Evolutionary conservation across 1,140 invertebrate species (phyloP).

Genomic region (Palaemon carinicauda): DNA sequence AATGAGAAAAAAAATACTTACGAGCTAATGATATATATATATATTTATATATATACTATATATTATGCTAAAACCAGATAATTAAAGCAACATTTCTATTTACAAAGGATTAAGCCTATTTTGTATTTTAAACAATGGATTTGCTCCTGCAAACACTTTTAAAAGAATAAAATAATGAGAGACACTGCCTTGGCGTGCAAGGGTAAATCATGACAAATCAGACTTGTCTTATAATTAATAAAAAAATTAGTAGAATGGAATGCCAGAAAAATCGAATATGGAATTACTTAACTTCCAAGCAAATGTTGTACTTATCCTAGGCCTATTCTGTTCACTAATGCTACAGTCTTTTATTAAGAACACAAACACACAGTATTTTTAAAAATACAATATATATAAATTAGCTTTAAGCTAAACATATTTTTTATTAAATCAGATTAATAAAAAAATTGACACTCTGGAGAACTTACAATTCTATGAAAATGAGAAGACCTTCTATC

Average conservation of each 20-base stretch:
- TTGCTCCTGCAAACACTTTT: background rate
- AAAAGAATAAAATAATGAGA: slow-evolving; percentile 11
- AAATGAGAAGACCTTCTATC: no score
- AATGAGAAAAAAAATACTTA: background rate
- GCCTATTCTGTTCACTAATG: slow-evolving; percentile 36
- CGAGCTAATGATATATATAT: slow-evolving; percentile 16
- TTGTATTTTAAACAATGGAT: slow-evolving; percentile 40
- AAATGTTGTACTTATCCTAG: slow-evolving; percentile 32
- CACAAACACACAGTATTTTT: slow-evolving; percentile 28
- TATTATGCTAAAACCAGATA: slow-evolving; percentile 56
- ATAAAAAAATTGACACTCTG: slow-evolving; percentile 19
- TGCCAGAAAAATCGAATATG: slow-evolving; percentile 18
- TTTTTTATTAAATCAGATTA: slow-evolving; percentile 29
- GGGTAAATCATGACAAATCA: background rate
- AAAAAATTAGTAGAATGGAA: slow-evolving; percentile 40
- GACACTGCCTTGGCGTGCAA: background rate
- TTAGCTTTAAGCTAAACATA: slow-evolving; percentile 42
- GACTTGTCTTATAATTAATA: background rate
- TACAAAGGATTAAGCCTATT: slow-evolving; percentile 53
- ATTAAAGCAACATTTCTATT: slow-evolving; percentile 54
- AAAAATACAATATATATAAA: slow-evolving; percentile 38
- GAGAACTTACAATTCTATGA: background rate
- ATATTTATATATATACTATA: slow-evolving; percentile 1
- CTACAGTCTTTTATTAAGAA: slow-evolving; percentile 55
- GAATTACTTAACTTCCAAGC: slow-evolving; percentile 1